Evolutionary conservation across 2,888 invertebrate genomes (phyloP), one percentile per base, ranked within the genome.

Genomic region (Hylaea fasciaria): DNA sequence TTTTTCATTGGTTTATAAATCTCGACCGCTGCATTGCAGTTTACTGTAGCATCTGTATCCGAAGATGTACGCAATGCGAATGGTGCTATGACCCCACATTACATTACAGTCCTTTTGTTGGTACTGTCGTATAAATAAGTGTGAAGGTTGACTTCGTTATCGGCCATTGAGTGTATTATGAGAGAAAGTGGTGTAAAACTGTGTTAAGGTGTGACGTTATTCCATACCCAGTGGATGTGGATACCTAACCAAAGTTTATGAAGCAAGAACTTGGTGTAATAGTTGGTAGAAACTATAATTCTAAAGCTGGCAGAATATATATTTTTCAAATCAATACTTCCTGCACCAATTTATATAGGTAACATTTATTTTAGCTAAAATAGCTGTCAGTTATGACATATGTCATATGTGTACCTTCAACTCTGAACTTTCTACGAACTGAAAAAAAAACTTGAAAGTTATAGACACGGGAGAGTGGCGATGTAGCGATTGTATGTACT

Each of bases 31-130:
- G 56, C 11, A 0, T n/a, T 1, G 11, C 9, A 16, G 2, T 29
- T n/a, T 16, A 51, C 45, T 50, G 55, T 10, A 4, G 0, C n/a
- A n/a, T n/a, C n/a, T n/a, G n/a, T n/a, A n/a, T n/a, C 71, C 77
- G 65, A 74, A 78, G 73, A 78, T 77, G 73, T 75, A 77, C 62
- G 71, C 70, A 74, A 75, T 66, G 49, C 68, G 70, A 71, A 74
- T 69, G 71, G 62, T 71, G 69, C 70, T 72, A 59, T 77, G 81
- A 82, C 81, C 81, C 66, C 64, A 68, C 69, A 62, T 58, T 60
- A 56, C 54, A 65, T 47, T 55, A 68, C 54, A 22, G 54, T 71
- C 64, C 57, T 65, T 70, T 73, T 72, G 71, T 57, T 53, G 28
- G 58, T 52, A 64, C 63, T 54, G 35, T 64, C 62, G 57, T 45